phyloP scores from a whole-genome alignment of 2,888 invertebrate species.

The Athalia cordata region DNA sequence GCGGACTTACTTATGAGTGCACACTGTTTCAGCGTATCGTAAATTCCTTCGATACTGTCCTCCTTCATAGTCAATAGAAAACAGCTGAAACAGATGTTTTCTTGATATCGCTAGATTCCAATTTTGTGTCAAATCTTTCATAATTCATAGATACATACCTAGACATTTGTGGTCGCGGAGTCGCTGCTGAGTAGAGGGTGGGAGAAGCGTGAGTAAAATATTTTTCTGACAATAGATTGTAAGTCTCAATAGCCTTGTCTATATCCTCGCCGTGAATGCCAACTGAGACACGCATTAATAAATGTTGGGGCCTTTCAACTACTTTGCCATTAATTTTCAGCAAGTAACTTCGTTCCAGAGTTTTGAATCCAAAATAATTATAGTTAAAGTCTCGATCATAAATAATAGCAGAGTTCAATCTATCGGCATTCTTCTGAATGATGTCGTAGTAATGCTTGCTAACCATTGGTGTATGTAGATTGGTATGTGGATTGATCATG shows the following conservation, averaged over 20 bases:
- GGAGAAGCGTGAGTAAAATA: constrained; percentile 99
- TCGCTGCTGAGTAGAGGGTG: constrained; percentile 96
- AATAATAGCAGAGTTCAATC: constrained; percentile 94
- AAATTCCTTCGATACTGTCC: constrained; percentile 97
- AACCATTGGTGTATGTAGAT: constrained; percentile 87
- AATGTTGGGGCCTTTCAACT: constrained; percentile 97
- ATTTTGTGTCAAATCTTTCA: neutral
- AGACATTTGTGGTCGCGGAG: constrained; percentile 92
- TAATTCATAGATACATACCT: constrained; percentile 74
- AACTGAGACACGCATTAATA: constrained; percentile 98
- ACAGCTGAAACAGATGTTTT: constrained; percentile 78
- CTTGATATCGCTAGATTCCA: neutral
- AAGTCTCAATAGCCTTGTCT: constrained; percentile 94
- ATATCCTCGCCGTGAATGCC: constrained; percentile 97
- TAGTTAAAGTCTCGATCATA: constrained; percentile 98
- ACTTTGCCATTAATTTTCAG: constrained; percentile 94
- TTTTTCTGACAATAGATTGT: constrained; percentile 94
- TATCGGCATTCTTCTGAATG: constrained; percentile 90
- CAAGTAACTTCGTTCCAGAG: constrained; percentile 95
- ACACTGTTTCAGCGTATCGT: constrained; percentile 92
- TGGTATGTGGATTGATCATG: constrained; percentile 84
- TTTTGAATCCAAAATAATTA: constrained; percentile 99
- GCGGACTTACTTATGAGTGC: constrained; percentile 97
- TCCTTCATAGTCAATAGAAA: constrained; percentile 95
- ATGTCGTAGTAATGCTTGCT: constrained; percentile 88